Conservation (phyloP, 2,113 vertebrate genomes). For the Brevimyrus niger region DNA sequence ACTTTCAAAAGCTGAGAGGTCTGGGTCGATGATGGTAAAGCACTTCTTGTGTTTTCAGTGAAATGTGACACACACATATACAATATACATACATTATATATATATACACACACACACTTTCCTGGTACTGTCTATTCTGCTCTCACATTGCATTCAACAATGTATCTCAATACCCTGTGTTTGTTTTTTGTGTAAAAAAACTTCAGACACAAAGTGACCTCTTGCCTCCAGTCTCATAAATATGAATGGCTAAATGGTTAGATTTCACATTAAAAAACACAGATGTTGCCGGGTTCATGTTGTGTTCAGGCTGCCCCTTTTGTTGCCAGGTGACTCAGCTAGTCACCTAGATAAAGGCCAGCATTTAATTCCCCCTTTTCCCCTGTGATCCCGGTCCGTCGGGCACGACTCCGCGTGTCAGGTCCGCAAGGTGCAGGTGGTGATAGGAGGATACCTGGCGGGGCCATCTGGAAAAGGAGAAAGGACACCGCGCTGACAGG, state of each 20-base stretch:
- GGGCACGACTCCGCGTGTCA: not conserved
- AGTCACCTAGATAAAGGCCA: not conserved
- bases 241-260: not conserved
- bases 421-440: slow-evolving; percentile 2
- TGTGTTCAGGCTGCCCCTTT: not conserved
- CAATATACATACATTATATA: not conserved
- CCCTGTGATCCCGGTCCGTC: not conserved
- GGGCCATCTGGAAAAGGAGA: not conserved
- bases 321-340: not conserved
- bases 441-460: not conserved
- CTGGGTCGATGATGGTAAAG: not conserved
- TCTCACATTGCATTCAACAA: not conserved
- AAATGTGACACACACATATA: not conserved
- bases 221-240: not conserved
- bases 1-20: not conserved
- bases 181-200: not conserved
- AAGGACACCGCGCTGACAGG: not conserved
- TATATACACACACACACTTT: not conserved
- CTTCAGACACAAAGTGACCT: not conserved
- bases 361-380: not conserved
- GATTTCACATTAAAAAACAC: not conserved
- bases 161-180: not conserved
- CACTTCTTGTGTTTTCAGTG: not conserved
- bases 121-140: not conserved
- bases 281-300: not conserved